A percentile compares a stretch with the other conserved stretches of the same genome.
Evolutionary conservation across 2,797 vertebrate species (phyloP).

Genomic region (Manis javanica): DNA sequence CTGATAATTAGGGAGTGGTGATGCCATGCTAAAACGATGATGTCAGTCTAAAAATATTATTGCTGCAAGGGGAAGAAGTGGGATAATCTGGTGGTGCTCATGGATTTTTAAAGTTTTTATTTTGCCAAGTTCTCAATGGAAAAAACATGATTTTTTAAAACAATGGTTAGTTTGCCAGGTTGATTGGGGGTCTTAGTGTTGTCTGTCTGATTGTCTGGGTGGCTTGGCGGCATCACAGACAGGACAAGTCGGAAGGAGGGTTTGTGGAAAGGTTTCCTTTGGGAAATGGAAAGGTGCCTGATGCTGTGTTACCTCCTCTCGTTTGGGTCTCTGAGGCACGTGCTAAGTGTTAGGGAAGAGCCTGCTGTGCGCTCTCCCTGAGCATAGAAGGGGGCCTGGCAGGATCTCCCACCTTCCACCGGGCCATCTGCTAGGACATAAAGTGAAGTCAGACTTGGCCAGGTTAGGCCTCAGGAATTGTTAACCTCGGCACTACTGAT

Average conservation of each 20-base stretch:
- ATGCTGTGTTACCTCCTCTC: background rate
- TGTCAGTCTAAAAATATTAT: background rate
- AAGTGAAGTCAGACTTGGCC: background rate
- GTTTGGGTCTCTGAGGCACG: background rate
- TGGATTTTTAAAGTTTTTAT: background rate
- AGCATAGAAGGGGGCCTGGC: background rate
- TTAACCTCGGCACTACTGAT: fast-evolving
- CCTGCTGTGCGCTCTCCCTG: background rate
- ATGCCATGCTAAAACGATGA: no score
- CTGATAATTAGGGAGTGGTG: background rate
- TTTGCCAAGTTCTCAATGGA: background rate
- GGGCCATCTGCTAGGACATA: background rate
- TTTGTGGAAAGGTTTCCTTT: fast-evolving
- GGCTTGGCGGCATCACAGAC: background rate
- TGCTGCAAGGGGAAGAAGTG: background rate
- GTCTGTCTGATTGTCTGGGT: background rate
- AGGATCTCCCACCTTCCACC: fast-evolving
- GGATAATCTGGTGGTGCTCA: background rate
- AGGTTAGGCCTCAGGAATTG: background rate
- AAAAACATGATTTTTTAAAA: background rate
- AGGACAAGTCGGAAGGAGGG: background rate
- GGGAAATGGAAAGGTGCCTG: background rate
- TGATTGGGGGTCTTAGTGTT: background rate
- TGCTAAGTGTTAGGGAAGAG: background rate
- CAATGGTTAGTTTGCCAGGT: background rate